Evolutionary conservation across 2,797 vertebrate genomes (phyloP).

Genomic region (Arctocebus calabarensis): DNA sequence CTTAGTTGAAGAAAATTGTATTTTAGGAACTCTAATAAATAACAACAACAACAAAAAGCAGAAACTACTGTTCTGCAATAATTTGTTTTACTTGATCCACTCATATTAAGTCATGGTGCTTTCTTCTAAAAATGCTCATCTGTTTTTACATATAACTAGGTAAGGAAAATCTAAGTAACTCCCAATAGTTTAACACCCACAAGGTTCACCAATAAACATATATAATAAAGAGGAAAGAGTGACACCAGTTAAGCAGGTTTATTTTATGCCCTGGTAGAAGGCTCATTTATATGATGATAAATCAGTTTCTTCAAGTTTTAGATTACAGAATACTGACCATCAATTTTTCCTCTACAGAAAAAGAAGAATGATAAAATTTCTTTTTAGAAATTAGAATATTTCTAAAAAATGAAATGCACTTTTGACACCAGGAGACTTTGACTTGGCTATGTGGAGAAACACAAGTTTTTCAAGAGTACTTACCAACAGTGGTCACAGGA

Average conservation of each 20-base stretch:
- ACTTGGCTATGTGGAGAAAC: slow-evolving; percentile 26
- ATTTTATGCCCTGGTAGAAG: neutral
- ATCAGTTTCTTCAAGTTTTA: slow-evolving; percentile 36
- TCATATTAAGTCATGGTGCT: neutral
- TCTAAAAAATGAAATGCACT: neutral
- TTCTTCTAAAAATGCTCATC: neutral
- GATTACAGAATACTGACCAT: neutral
- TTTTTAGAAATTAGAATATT: too few relatives aligned
- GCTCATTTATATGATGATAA: slow-evolving; percentile 32
- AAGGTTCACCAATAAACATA: slow-evolving; percentile 33
- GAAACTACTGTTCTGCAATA: neutral
- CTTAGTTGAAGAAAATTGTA: slow-evolving; percentile 32
- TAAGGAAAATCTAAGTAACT: neutral
- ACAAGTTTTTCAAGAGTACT: slow-evolving; percentile 84
- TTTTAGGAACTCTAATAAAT: neutral
- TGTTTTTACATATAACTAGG: neutral
- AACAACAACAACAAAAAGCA: neutral
- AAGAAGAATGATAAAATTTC: neutral
- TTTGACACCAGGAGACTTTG: slow-evolving; percentile 3
- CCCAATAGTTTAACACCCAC: neutral
- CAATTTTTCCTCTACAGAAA: slow-evolving; percentile 13
- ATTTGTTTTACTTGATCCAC: neutral
- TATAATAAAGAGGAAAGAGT: neutral
- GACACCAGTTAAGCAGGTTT: neutral
- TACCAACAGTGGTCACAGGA: slow-evolving; percentile 95